A percentile compares a stretch with the other conserved stretches of the same genome.
Conservation (phyloP, 2,888 invertebrate species). For the Melanophora roralis region DNA sequence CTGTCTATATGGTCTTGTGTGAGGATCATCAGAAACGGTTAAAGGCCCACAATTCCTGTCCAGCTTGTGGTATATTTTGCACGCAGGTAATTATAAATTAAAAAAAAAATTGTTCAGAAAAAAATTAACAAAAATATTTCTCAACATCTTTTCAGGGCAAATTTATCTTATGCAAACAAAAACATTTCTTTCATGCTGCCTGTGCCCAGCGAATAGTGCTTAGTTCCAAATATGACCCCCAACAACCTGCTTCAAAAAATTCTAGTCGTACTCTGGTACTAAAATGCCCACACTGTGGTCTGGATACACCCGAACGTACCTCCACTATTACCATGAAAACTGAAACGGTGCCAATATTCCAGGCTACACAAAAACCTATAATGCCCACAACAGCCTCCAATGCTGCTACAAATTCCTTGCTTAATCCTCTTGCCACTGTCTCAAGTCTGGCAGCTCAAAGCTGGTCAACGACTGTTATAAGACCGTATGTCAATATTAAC, state of each 20-base stretch:
- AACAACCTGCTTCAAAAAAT: constrained; percentile 75
- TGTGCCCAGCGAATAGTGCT: constrained; percentile 81
- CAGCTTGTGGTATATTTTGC: constrained; percentile 93
- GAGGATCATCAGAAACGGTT: constrained; percentile 86
- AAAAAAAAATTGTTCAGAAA: too few species aligned
- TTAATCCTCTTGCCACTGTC: constrained; percentile 24
- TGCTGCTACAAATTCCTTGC: constrained; percentile 4
- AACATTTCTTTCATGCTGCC: constrained; percentile 90
- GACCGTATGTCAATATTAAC: constrained; percentile 67
- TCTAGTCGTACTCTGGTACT: constrained; percentile 74
- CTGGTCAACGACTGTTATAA: constrained; percentile 37
- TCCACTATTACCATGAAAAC: constrained; percentile 82
- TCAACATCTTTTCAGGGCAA: constrained; percentile 81
- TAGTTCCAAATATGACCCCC: constrained; percentile 76
- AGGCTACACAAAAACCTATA: constrained; percentile 78
- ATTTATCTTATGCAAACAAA: constrained; percentile 87
- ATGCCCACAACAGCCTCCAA: background rate
- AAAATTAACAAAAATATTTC: too few species aligned
- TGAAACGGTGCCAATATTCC: constrained; percentile 81
- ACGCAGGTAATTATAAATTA: constrained; percentile 82
- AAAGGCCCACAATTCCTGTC: constrained; percentile 90
- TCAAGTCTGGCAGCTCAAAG: constrained; percentile 14
- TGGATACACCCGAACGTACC: constrained; percentile 78
- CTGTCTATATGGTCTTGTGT: constrained; percentile 89
- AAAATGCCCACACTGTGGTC: constrained; percentile 86